Evolutionary conservation across 2,888 invertebrate genomes (phyloP).

Genomic region (Cephus nigrinus): DNA sequence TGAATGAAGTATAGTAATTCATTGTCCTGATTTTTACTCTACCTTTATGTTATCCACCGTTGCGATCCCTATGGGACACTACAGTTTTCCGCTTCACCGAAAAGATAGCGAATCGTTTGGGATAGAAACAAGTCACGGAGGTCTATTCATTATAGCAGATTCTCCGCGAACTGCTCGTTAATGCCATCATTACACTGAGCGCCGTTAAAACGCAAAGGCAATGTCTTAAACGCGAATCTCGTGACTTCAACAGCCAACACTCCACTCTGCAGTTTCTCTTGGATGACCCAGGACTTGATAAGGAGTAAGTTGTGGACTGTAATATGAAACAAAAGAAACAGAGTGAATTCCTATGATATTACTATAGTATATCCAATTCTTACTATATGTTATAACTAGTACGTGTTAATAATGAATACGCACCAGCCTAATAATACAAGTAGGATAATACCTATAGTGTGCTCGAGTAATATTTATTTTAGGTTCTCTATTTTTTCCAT

Average conservation of each 20-base stretch:
- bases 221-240: constrained; percentile 22
- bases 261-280: constrained; percentile 10
- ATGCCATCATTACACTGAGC: constrained; percentile 45
- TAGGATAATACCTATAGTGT: not conserved
- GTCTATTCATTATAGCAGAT: constrained; percentile 46
- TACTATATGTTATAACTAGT: not conserved
- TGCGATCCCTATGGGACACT: not conserved
- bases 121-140: constrained; percentile 8
- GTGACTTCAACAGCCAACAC: not conserved
- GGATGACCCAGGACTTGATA: constrained; percentile 8
- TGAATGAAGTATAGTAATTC: no score
- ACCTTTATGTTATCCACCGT: no score
- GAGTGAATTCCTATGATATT: not conserved
- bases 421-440: not conserved
- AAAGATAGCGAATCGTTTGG: not conserved
- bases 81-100: not conserved
- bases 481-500: not conserved
- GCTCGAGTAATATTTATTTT: not conserved
- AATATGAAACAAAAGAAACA: not conserved
- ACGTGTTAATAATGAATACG: not conserved
- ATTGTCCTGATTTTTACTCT: no score
- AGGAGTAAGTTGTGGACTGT: not conserved
- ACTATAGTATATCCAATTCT: not conserved
- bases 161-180: constrained; percentile 45
- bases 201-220: constrained; percentile 39